Evolutionary conservation across 2,888 invertebrate genomes (phyloP).

Genomic region (Eucera pruinosa): DNA sequence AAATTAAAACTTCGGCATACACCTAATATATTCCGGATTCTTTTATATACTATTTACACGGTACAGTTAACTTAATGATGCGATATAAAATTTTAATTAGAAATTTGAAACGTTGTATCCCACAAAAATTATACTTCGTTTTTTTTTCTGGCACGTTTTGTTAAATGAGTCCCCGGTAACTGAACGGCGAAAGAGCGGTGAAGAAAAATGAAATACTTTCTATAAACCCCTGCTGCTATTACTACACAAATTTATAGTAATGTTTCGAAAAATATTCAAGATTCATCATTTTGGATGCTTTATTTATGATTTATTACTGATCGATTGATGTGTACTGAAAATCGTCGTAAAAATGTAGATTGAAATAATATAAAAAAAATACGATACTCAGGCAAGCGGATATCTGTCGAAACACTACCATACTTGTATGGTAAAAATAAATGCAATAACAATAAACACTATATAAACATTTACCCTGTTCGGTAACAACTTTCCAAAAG

Average conservation of each 20-base stretch:
- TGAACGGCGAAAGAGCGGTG: slow-evolving; percentile 4
- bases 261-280: slow-evolving; percentile 3
- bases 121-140: not conserved
- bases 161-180: slow-evolving; percentile 1
- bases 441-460: slow-evolving; percentile 1
- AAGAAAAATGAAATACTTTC: slow-evolving; percentile 7
- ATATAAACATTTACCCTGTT: slow-evolving; percentile 19
- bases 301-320: too few relatives aligned
- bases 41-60: slow-evolving; percentile 55
- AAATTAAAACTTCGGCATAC: too few relatives aligned
- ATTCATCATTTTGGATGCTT: not conserved
- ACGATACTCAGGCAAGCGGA: not conserved
- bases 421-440: slow-evolving; percentile 1
- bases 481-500: slow-evolving; percentile 6
- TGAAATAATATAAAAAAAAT: not conserved
- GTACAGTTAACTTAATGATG: slow-evolving; percentile 13
- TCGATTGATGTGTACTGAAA: not conserved
- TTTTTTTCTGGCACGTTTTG: not conserved
- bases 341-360: not conserved
- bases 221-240: not conserved
- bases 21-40: slow-evolving; percentile 34
- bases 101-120: slow-evolving; percentile 7
- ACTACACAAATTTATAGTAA: slow-evolving; percentile 3
- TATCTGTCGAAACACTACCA: not conserved
- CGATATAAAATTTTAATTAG: slow-evolving; percentile 19